Evolutionary conservation across 2,113 vertebrate genomes (phyloP).

Genomic region (Stigmatopora nigra): DNA sequence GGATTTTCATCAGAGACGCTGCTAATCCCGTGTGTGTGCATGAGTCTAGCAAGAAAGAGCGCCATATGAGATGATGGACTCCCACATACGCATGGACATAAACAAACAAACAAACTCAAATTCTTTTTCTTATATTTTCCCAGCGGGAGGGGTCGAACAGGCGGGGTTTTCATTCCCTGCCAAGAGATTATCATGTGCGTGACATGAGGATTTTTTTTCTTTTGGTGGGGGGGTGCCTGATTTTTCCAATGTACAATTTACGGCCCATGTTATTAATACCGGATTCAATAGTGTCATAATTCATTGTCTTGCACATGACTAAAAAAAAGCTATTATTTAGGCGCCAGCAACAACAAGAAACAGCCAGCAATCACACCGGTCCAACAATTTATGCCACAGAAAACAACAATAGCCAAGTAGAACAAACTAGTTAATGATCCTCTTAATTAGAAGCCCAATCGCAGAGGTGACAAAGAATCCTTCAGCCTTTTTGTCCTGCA

Average conservation of each 20-base stretch:
- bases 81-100: slow-evolving; percentile 28
- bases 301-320: slow-evolving; percentile 16
- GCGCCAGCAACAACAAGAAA: no score
- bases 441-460: no score
- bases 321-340: slow-evolving; percentile 5
- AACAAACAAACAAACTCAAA: slow-evolving; percentile 35
- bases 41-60: slow-evolving; percentile 12
- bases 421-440: no score
- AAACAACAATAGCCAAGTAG: no score
- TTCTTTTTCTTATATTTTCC: slow-evolving; percentile 38
- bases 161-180: slow-evolving; percentile 51
- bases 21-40: slow-evolving; percentile 58
- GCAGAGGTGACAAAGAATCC: no score
- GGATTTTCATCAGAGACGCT: slow-evolving; percentile 60
- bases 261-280: slow-evolving; percentile 20
- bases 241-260: slow-evolving; percentile 24
- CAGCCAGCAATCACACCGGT: no score
- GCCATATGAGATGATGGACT: slow-evolving; percentile 49
- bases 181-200: slow-evolving; percentile 58
- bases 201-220: slow-evolving; percentile 53
- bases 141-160: slow-evolving; percentile 45
- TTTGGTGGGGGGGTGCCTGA: slow-evolving; percentile 2
- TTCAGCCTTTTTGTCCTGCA: no score
- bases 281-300: slow-evolving; percentile 24
- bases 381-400: no score